phyloP scores from a whole-genome alignment of 2,888 invertebrate species.

The Selenia dentaria region DNA sequence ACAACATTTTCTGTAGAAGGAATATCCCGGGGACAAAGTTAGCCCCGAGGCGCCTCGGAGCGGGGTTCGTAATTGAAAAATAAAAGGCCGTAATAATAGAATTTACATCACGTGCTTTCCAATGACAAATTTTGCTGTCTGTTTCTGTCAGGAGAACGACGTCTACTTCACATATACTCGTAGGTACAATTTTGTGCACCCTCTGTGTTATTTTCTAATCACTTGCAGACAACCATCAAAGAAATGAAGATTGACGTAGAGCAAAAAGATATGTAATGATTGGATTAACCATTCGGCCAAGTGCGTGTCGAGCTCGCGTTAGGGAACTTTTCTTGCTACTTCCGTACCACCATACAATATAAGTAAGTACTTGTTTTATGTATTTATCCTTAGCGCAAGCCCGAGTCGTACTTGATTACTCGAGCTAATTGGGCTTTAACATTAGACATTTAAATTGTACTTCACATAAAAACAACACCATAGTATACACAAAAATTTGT shows the following conservation, averaged over 20 bases:
- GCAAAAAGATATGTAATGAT: background rate
- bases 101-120: constrained; percentile 81
- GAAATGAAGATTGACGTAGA: constrained; percentile 2
- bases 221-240: constrained; percentile 20
- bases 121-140: constrained; percentile 79
- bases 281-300: no score
- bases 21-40: constrained; percentile 59
- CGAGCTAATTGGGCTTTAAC: no score
- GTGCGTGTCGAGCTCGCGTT: no score
- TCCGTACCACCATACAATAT: no score
- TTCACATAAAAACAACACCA: no score
- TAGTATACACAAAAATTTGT: no score
- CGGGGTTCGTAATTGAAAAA: constrained; percentile 81
- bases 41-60: constrained; percentile 72
- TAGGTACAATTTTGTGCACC: constrained; percentile 46
- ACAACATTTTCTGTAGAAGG: constrained; percentile 43
- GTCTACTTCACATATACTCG: constrained; percentile 54
- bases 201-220: constrained; percentile 37
- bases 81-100: constrained; percentile 84
- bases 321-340: no score
- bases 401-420: no score
- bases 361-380: no score
- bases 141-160: constrained; percentile 76
- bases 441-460: no score
- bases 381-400: no score